A percentile compares a stretch with the other conserved stretches of the same genome.
These are phyloP conservation scores for Cosmia trapezina DNA, from an alignment of 2,888 invertebrate species.

Conservation along the genomic window DNA sequence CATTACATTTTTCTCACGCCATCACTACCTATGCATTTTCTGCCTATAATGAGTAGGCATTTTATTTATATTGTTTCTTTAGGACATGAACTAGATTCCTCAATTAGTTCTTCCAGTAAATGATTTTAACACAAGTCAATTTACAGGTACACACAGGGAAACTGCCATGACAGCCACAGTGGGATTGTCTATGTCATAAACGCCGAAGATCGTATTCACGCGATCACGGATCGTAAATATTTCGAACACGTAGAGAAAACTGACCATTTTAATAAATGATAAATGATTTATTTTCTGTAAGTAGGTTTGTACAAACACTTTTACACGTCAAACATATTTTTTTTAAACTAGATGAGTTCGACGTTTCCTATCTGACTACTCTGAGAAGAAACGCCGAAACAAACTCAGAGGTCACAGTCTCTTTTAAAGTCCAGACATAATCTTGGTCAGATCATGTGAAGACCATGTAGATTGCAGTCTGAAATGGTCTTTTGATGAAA, in stretches of 20 bases:
- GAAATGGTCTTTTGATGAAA: no score
- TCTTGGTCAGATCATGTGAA: no score
- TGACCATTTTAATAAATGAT: neutral
- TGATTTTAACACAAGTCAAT: neutral
- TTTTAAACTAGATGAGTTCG: no score
- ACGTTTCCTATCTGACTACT: no score
- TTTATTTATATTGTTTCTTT: neutral
- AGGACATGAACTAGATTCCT: neutral
- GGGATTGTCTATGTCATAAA: neutral
- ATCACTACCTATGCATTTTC: neutral
- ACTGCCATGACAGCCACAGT: neutral
- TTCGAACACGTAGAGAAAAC: neutral
- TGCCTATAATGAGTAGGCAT: neutral
- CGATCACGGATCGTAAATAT: neutral
- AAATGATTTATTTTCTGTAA: no score
- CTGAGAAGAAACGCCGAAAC: no score
- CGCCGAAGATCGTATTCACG: neutral
- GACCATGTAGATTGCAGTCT: no score
- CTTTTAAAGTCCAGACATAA: no score
- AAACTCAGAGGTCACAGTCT: no score
- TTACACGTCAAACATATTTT: no score
- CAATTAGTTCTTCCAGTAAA: neutral
- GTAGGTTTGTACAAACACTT: no score
- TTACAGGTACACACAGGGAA: constrained; percentile 9
- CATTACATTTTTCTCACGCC: neutral